phyloP scores from a whole-genome alignment of 2,888 invertebrate species.

The Deilephila elpenor region DNA sequence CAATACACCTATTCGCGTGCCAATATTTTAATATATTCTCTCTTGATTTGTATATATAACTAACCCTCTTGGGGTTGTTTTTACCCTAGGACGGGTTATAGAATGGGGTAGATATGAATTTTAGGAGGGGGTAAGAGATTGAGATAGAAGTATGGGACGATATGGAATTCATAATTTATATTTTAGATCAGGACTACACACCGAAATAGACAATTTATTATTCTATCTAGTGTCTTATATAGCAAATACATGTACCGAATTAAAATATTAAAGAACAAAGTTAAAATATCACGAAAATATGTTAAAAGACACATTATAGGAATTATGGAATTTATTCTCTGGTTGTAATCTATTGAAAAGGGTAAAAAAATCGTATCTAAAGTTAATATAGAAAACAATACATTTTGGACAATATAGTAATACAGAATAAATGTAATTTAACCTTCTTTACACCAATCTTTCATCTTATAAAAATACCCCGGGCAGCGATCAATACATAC shows the following conservation, averaged over 20 bases:
- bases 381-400: neutral
- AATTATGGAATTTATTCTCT: no score
- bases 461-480: neutral
- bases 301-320: no score
- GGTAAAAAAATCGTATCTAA: no score
- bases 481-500: conserved; percentile 6
- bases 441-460: neutral
- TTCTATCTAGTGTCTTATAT: no score
- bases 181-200: no score
- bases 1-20: neutral
- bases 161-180: no score
- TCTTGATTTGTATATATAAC: conserved; percentile 8
- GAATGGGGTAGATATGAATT: neutral
- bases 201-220: no score
- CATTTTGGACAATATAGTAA: neutral
- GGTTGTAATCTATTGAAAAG: no score
- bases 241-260: no score
- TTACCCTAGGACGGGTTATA: conserved; percentile 2
- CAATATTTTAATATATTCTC: neutral
- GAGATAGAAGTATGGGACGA: no score
- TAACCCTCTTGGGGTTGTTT: neutral
- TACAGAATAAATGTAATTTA: neutral
- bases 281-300: neutral
- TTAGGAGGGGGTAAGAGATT: neutral
- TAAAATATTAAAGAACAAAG: no score